A percentile compares a stretch with the other conserved stretches of the same genome.
phyloP scores from a whole-genome alignment of 2,113 vertebrate species.

The Rhynchomys soricoides region DNA sequence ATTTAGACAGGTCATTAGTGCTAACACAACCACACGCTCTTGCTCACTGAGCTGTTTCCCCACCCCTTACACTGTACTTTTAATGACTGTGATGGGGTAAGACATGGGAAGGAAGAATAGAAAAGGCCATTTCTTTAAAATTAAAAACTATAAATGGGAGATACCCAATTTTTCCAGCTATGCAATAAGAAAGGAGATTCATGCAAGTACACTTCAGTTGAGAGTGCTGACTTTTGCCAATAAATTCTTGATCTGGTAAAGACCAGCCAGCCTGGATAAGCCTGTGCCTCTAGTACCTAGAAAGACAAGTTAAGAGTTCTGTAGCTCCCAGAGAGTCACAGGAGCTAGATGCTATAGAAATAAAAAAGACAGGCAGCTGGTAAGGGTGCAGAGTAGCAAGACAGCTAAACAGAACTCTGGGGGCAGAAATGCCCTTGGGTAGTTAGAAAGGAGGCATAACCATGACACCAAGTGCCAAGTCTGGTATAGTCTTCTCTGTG shows the following conservation, averaged over 20 bases:
- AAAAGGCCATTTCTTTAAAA: background rate
- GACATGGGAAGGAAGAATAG: background rate
- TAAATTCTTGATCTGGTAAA: background rate
- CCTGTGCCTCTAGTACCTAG: background rate
- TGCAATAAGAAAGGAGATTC: slow-evolving; percentile 44
- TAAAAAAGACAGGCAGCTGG: background rate
- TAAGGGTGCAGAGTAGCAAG: background rate
- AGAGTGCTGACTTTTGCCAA: background rate
- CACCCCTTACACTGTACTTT: background rate
- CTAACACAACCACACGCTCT: background rate
- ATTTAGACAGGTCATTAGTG: background rate
- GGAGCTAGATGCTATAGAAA: background rate
- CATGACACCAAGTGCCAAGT: background rate
- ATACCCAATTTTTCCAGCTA: background rate
- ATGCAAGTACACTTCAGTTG: background rate
- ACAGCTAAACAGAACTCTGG: background rate
- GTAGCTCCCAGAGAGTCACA: background rate
- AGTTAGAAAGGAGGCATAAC: background rate
- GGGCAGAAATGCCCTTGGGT: background rate
- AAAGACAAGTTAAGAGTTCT: background rate
- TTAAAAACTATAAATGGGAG: too few species aligned
- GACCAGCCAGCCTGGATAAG: background rate
- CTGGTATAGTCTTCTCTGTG: background rate
- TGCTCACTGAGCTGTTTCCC: background rate
- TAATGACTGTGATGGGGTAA: background rate